phyloP scores from a whole-genome alignment of 2,797 vertebrate species.

The Girardinus metallicus region DNA sequence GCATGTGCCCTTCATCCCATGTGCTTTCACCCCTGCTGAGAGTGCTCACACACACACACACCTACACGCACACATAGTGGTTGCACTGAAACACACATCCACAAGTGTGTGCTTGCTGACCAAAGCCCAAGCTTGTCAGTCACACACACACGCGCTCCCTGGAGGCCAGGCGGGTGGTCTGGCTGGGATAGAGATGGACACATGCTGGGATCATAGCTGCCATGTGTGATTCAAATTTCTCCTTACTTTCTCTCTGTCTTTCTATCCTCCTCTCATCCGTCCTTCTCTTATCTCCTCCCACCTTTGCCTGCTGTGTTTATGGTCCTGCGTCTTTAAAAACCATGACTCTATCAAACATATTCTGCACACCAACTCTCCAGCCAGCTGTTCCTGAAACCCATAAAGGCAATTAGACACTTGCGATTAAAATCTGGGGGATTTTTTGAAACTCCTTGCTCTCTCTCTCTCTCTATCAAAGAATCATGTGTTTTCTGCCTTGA shows the following conservation, averaged over 20 bases:
- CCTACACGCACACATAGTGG: neutral
- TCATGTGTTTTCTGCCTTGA: constrained; percentile 41
- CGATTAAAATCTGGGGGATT: constrained; percentile 51
- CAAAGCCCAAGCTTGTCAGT: constrained; percentile 38
- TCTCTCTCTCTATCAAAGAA: constrained; percentile 42
- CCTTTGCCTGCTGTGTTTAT: constrained; percentile 47
- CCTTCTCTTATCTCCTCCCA: constrained; percentile 51
- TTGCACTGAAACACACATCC: constrained; percentile 40
- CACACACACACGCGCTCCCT: constrained; percentile 48
- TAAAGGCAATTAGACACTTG: constrained; percentile 61
- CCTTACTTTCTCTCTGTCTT: constrained; percentile 24
- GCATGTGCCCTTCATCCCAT: constrained; percentile 64
- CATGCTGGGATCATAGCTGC: constrained; percentile 74
- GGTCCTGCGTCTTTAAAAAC: constrained; percentile 49
- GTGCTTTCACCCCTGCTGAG: constrained; percentile 65
- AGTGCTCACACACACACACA: constrained; percentile 38
- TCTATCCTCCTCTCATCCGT: constrained; percentile 48
- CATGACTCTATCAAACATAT: constrained; percentile 67
- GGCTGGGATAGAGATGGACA: constrained; percentile 66
- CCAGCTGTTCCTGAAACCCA: constrained; percentile 49
- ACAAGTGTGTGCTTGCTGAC: constrained; percentile 40
- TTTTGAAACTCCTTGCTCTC: constrained; percentile 65
- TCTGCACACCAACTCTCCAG: constrained; percentile 65
- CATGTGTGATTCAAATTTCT: constrained; percentile 66
- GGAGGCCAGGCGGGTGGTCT: constrained; percentile 65